Evolutionary conservation across 2,888 invertebrate genomes (phyloP), one percentile per base, ranked within the genome.

Genomic region (Bibio marci): DNA sequence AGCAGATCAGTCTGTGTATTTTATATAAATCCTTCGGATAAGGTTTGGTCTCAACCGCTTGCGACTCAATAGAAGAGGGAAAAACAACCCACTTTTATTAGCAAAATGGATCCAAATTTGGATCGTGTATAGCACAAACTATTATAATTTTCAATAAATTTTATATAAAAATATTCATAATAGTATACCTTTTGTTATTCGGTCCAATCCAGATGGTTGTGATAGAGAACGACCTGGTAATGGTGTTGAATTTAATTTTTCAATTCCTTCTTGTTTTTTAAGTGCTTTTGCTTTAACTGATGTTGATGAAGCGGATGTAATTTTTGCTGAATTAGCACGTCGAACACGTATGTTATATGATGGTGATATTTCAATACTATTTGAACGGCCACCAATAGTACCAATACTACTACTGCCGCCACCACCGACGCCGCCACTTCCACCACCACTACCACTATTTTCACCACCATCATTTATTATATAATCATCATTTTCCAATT

Each of bases 211-310:
- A 41, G 55, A 57, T 18, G 79, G 78, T 51, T 79, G 79, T 53
- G 78, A 78, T 34, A 76, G 64, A n/a, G 79, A 79, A 44, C 79
- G 38, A 25, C 38, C 40, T n/a, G 36, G 32, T 22, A 39, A 27
- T 1, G 60, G 56, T 41, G 53, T 47, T 32, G 55, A 51, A 10
- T 49, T 52, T 39, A 45, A 47, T 37, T 49, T 50, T 40, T 47
- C 47, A 33, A 46, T 49, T 36, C 48, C 49, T 41, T 55, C 54
- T 25, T 54, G 47, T 31, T 54, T 52, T 43, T 49, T 53, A n/a
- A 52, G 43, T 30, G 50, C 49, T 38, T 52, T 54, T 7, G 51
- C 47, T 45, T 52, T 57, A 35, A 47, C 47, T 30, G 31, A n/a
- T 4, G 35, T 34, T 41, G 26, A 35, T 40, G 37, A n/a, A 42